These are phyloP conservation scores for Calonectris borealis DNA, from an alignment of 2,113 vertebrate genomes.

Conservation along the genomic window DNA sequence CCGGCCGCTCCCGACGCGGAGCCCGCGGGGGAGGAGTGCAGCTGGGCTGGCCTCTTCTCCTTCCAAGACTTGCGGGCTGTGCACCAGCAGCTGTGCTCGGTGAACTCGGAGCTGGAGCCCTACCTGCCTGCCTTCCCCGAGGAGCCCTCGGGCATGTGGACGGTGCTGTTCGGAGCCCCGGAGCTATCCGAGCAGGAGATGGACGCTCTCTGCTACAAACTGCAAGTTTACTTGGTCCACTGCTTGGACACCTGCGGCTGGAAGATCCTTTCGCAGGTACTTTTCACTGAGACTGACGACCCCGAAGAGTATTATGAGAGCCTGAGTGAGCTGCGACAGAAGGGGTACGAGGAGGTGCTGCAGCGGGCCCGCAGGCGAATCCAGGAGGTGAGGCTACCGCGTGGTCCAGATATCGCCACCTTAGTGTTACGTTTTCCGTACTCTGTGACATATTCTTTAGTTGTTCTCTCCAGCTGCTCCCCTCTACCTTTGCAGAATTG, in stretches of 20 bases:
- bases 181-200: constrained; percentile 79
- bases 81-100: constrained; percentile 91
- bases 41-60: constrained; percentile 96
- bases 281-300: constrained; percentile 91
- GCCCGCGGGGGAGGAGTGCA: constrained; percentile 82
- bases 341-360: constrained; percentile 93
- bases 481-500: not conserved
- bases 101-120: constrained; percentile 91
- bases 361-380: constrained; percentile 85
- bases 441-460: not conserved
- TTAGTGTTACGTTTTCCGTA: not conserved
- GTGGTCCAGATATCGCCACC: not conserved
- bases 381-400: constrained; percentile 82
- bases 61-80: constrained; percentile 90
- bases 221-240: constrained; percentile 93
- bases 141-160: constrained; percentile 91
- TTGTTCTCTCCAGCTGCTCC: not conserved
- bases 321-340: constrained; percentile 90
- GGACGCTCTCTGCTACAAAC: constrained; percentile 86
- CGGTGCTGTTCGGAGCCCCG: constrained; percentile 84
- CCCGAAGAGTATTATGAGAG: constrained; percentile 97
- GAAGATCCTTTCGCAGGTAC: constrained; percentile 95
- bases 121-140: constrained; percentile 91
- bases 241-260: constrained; percentile 95
- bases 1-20: not conserved